Evolutionary conservation across 2,113 vertebrate genomes (phyloP), one percentile per base, ranked within the genome.

Genomic region (Paramormyrops kingsleyae): DNA sequence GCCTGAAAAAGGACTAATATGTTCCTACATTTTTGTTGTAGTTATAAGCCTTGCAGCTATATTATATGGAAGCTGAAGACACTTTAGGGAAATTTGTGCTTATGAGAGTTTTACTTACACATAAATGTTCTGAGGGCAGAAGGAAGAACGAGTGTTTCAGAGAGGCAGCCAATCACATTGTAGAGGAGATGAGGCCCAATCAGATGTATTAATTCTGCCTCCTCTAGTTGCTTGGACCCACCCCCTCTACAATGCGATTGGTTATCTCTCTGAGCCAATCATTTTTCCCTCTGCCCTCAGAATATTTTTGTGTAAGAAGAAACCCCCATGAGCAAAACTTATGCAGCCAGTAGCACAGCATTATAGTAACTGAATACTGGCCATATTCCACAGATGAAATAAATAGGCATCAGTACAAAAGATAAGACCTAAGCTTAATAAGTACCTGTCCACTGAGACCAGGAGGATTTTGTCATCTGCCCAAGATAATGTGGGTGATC

Each of bases 401-500:
- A 84, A 27, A 84, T 24, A 8, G 44, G 44, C 15, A 84, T 85
- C 44, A 27, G 21, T 85, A 21, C 19, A 49, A 85, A 85, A 47
- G 83, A 49, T 85, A 85, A 85, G 83, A 47, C 39, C 9, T 85
- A 44, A 85, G 42, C 44, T 46, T 21, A 8, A n/a, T 46, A 85
- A 85, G 80, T 83, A 83, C 80, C 80, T 83, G 83, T 21, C 42
- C 83, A 46, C 44, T 24, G 83, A 46, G 83, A 46, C 39, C 44
- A 21, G 44, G 83, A 10, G 21, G 83, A 24, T 85, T 85, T 49
- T 85, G 83, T 85, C 83, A 85, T 85, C 83, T 49, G 83, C 42
- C 83, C 83, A 85, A 85, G 44, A 47, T 85, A 85, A 85, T 85
- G 83, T 85, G 39, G 83, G 83, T 85, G 42, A 85, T 85, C 83